Evolutionary conservation across 2,797 vertebrate species (phyloP).

Genomic region (Neosalanx taihuensis): DNA sequence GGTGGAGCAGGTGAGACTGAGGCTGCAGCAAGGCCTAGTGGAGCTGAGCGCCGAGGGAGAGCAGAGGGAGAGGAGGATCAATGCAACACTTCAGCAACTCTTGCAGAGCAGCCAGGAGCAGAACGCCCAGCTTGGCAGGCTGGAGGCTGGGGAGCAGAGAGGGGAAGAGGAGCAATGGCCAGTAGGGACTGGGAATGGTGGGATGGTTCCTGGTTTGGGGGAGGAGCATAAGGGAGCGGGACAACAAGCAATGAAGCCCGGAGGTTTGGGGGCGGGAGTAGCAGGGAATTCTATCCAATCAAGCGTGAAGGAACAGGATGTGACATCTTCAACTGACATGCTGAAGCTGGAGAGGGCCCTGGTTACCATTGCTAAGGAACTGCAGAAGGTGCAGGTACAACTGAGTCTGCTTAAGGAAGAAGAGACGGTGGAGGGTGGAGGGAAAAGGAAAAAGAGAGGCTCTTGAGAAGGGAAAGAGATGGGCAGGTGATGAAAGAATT

Average conservation of each 20-base stretch:
- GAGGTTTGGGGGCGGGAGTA: conserved; percentile 11
- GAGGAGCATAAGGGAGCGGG: conserved; percentile 6
- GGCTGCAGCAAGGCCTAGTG: conserved; percentile 40
- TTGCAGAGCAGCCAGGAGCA: conserved; percentile 37
- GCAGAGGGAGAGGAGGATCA: conserved; percentile 52
- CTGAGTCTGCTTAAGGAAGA: conserved; percentile 51
- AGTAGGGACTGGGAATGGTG: conserved; percentile 27
- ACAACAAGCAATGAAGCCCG: conserved; percentile 30
- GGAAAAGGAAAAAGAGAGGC: conserved; percentile 27
- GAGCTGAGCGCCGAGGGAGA: conserved; percentile 43
- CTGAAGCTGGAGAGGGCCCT: conserved; percentile 44
- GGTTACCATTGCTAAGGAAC: conserved; percentile 58
- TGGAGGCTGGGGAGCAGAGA: conserved; percentile 35
- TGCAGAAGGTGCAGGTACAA: conserved; percentile 57
- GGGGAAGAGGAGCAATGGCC: neutral
- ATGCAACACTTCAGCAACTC: conserved; percentile 48
- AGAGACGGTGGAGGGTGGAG: conserved; percentile 26
- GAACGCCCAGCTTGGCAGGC: conserved; percentile 19
- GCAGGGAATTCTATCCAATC: conserved; percentile 12
- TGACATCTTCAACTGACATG: conserved; percentile 26
- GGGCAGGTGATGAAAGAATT: neutral
- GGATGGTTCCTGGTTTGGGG: conserved; percentile 11
- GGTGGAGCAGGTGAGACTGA: conserved; percentile 34
- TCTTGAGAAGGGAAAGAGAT: neutral
- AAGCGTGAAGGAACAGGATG: conserved; percentile 43